These are phyloP conservation scores for Cydia pomonella DNA, from an alignment of 1,140 invertebrate genomes.

Conservation along the genomic window DNA sequence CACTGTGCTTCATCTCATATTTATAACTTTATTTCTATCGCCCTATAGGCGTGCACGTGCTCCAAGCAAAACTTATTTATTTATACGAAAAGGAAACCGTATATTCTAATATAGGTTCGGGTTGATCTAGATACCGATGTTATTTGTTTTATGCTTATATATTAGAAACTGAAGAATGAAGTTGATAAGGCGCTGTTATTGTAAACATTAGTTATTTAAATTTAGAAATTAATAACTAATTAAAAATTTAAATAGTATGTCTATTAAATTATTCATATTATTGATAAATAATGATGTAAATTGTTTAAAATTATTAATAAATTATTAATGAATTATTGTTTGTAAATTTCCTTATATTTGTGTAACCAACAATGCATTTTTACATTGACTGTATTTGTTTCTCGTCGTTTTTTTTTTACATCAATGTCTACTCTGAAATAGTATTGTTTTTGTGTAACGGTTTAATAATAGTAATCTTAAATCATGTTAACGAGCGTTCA, in stretches of 20 bases:
- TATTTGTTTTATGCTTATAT: constrained; percentile 10
- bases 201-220: not conserved
- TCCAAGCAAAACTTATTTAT: constrained; percentile 51
- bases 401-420: no score
- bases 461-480: not conserved
- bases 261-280: no score
- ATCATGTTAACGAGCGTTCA: not conserved
- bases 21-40: constrained; percentile 63
- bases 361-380: no score
- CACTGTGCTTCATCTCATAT: constrained; percentile 61
- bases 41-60: constrained; percentile 45
- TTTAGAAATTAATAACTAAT: no score
- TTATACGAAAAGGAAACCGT: constrained; percentile 46
- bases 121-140: constrained; percentile 10
- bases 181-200: not conserved
- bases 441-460: no score
- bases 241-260: no score
- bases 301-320: no score
- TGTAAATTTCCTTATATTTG: no score
- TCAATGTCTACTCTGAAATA: no score
- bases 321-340: no score
- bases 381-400: no score
- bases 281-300: no score
- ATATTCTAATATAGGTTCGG: constrained; percentile 39
- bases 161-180: not conserved